phyloP scores from a whole-genome alignment of 1,140 invertebrate genomes.

The Laupala kohalensis region DNA sequence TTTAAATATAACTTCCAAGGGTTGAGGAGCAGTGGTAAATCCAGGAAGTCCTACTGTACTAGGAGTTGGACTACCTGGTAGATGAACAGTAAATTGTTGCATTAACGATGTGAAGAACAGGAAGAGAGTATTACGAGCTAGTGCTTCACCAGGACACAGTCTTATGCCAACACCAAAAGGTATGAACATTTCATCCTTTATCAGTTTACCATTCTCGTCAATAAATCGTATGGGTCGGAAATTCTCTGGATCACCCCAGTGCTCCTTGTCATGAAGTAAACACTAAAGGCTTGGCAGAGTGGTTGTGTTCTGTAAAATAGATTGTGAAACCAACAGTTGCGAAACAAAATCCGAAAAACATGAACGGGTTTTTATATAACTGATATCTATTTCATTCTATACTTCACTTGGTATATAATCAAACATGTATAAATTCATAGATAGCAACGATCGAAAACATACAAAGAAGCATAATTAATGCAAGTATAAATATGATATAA shows the following conservation, averaged over 20 bases:
- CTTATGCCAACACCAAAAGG: conserved; percentile 32
- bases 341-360: background rate
- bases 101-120: conserved; percentile 37
- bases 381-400: too few species aligned
- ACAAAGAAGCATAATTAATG: too few species aligned
- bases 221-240: conserved; percentile 45
- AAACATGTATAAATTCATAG: too few species aligned
- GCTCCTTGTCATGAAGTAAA: conserved; percentile 46
- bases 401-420: too few species aligned
- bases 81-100: conserved; percentile 34
- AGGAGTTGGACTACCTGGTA: conserved; percentile 25
- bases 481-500: too few species aligned
- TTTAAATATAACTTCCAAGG: conserved; percentile 24
- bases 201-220: conserved; percentile 30
- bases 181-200: conserved; percentile 33
- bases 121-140: conserved; percentile 41
- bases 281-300: conserved; percentile 52
- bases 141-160: conserved; percentile 42
- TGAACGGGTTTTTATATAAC: too few species aligned
- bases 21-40: conserved; percentile 35
- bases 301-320: conserved; percentile 43
- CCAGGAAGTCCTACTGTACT: conserved; percentile 31
- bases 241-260: conserved; percentile 53
- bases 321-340: too few species aligned
- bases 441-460: too few species aligned